Percentiles rank a stretch among this genome's conserved stretches.
phyloP scores from a whole-genome alignment of 2,888 invertebrate genomes.

The Apamea anceps region DNA sequence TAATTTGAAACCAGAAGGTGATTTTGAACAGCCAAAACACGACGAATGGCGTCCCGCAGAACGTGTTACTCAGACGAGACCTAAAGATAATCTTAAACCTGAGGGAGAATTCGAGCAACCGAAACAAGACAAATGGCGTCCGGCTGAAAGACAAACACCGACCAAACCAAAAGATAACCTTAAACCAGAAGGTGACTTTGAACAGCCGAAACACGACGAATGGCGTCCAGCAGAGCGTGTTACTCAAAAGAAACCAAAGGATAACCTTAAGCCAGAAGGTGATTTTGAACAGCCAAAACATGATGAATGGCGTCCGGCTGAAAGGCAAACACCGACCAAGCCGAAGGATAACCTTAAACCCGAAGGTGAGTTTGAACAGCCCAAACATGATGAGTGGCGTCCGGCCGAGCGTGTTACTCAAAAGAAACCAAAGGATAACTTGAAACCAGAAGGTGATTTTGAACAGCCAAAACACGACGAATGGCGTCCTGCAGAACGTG shows the following conservation, averaged over 20 bases:
- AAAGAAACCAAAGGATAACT: slow-evolving; percentile 86
- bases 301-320: slow-evolving; percentile 29
- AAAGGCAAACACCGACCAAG: slow-evolving; percentile 71
- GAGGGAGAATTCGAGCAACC: slow-evolving; percentile 88
- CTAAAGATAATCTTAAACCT: slow-evolving; percentile 87
- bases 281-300: slow-evolving; percentile 20
- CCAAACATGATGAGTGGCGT: slow-evolving; percentile 80
- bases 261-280: slow-evolving; percentile 6
- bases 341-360: slow-evolving; percentile 89
- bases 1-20: slow-evolving; percentile 89
- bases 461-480: slow-evolving; percentile 69
- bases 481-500: too few relatives aligned
- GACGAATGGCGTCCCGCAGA: slow-evolving; percentile 82
- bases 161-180: slow-evolving; percentile 51
- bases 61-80: slow-evolving; percentile 72
- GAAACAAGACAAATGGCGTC: slow-evolving; percentile 67
- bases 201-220: slow-evolving; percentile 43
- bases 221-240: slow-evolving; percentile 54
- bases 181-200: slow-evolving; percentile 54
- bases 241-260: slow-evolving; percentile 75
- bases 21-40: slow-evolving; percentile 83
- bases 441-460: slow-evolving; percentile 89
- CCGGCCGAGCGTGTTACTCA: slow-evolving; percentile 43
- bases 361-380: slow-evolving; percentile 87
- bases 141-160: slow-evolving; percentile 37